Evolutionary conservation across 1,140 invertebrate species (phyloP).

Genomic region (Drosophila mojavensis): DNA sequence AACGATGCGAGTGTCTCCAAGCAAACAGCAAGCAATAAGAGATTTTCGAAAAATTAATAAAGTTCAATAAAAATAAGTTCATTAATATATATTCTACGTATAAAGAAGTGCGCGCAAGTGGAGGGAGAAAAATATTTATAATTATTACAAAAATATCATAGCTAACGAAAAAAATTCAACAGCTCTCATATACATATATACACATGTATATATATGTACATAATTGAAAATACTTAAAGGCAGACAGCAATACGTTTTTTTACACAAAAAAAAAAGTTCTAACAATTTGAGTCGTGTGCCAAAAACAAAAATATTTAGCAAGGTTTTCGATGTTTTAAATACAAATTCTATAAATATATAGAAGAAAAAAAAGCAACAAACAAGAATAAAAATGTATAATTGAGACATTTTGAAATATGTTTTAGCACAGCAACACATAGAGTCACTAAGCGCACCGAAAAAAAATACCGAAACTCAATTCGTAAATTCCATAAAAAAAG

Average conservation of each 20-base stretch:
- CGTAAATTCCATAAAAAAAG: background rate
- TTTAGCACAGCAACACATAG: slow-evolving; percentile 2
- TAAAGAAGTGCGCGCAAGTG: slow-evolving; percentile 4
- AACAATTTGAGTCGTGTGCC: slow-evolving; percentile 50
- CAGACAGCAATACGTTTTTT: background rate
- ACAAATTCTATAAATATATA: slow-evolving; percentile 14
- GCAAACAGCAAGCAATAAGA: background rate
- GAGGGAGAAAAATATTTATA: background rate
- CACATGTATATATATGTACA: too few relatives aligned
- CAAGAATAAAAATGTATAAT: slow-evolving; percentile 6
- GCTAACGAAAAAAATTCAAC: slow-evolving; percentile 1
- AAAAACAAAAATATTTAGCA: slow-evolving; percentile 38
- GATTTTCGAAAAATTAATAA: background rate
- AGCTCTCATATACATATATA: too few relatives aligned
- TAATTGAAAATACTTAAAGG: slow-evolving; percentile 15
- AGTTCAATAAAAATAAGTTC: slow-evolving; percentile 10
- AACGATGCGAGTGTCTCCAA: background rate
- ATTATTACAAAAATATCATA: background rate
- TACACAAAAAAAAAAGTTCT: background rate
- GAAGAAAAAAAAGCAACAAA: background rate
- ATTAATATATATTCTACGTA: background rate
- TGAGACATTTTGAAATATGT: slow-evolving; percentile 10
- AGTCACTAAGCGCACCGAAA: background rate
- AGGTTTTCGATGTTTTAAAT: slow-evolving; percentile 1
- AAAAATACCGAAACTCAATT: background rate